These are phyloP conservation scores for Tiaroga cobitis DNA, from an alignment of 2,797 vertebrate species.

Conservation along the genomic window DNA sequence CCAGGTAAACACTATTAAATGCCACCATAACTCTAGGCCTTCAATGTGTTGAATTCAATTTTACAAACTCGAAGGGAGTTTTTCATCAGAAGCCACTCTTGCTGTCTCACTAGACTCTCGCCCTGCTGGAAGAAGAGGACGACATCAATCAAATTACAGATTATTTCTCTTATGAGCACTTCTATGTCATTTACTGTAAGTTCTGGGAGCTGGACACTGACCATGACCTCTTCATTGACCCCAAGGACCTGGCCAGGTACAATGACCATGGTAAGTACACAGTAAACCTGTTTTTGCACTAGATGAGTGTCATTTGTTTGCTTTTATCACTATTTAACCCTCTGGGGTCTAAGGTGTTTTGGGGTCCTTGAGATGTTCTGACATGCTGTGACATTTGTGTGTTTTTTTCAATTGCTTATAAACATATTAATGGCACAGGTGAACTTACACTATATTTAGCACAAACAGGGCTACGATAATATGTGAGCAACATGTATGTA, in stretches of 20 bases:
- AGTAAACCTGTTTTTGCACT: not conserved
- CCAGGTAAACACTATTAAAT: slow-evolving; percentile 77
- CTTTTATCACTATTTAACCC: not conserved
- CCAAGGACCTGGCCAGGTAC: slow-evolving; percentile 92
- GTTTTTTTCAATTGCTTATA: too few species aligned
- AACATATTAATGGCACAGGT: too few species aligned
- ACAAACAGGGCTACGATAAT: too few species aligned
- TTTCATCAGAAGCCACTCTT: not conserved
- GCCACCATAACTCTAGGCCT: slow-evolving; percentile 24
- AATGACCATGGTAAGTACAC: slow-evolving; percentile 91
- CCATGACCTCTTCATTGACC: slow-evolving; percentile 96
- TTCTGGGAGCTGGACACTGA: slow-evolving; percentile 99
- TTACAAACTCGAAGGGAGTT: not conserved
- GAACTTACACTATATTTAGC: too few species aligned
- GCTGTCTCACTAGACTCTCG: slow-evolving; percentile 83
- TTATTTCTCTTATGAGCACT: slow-evolving; percentile 99
- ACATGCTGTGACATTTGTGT: too few species aligned
- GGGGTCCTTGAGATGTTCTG: too few species aligned
- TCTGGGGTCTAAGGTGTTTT: too few species aligned
- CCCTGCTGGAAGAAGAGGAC: slow-evolving; percentile 96
- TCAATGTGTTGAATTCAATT: not conserved
- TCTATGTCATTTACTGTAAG: slow-evolving; percentile 99
- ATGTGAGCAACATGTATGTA: too few species aligned
- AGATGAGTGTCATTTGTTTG: not conserved
- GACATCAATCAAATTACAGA: slow-evolving; percentile 99